These are phyloP conservation scores for Phrynocephalus forsythii DNA, from an alignment of 2,797 vertebrate species.

Conservation along the genomic window DNA sequence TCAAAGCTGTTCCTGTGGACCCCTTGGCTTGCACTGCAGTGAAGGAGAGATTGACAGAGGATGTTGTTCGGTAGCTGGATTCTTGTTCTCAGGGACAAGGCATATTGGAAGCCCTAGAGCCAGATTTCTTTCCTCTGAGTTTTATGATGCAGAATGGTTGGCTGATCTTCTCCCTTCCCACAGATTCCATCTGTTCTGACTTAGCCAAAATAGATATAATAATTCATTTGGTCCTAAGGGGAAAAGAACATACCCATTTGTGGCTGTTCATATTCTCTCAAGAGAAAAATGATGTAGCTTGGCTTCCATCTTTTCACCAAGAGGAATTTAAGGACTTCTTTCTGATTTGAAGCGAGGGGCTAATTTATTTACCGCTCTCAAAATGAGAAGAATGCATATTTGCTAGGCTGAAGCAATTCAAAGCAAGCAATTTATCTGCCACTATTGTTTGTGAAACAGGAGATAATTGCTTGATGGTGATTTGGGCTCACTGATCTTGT, in stretches of 20 bases:
- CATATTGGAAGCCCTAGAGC: neutral
- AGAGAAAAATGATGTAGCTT: neutral
- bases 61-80: neutral
- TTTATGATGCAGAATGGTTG: neutral
- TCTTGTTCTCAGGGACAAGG: neutral
- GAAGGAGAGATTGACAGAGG: neutral
- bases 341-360: conserved; percentile 6
- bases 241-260: neutral
- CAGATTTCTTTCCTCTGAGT: neutral
- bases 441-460: neutral
- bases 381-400: neutral
- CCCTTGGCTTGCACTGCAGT: too few species aligned
- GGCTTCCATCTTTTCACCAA: neutral
- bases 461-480: neutral
- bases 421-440: neutral
- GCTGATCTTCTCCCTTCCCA: too few species aligned
- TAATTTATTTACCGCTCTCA: neutral
- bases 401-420: conserved; percentile 4
- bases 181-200: neutral
- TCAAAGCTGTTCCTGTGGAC: too few species aligned
- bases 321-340: neutral
- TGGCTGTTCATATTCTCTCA: neutral
- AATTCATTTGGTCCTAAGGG: neutral
- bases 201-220: neutral
- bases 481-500: neutral